phyloP scores from a whole-genome alignment of 1,140 invertebrate genomes.

The Euwallacea similis region DNA sequence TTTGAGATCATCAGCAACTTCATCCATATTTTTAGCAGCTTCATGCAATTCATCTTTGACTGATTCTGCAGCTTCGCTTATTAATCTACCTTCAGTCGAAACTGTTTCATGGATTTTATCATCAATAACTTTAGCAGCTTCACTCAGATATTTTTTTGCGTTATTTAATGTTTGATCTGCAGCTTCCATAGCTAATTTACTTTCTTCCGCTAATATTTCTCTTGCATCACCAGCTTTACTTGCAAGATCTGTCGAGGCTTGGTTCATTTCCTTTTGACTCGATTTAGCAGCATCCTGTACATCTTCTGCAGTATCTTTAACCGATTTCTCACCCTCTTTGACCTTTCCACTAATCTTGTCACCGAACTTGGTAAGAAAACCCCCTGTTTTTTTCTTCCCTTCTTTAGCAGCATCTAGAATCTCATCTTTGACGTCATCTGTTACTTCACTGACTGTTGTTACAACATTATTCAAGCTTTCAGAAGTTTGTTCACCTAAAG shows the following conservation, averaged over 20 bases:
- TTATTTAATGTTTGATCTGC: too few species aligned
- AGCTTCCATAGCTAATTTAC: too few species aligned
- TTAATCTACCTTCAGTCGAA: background rate
- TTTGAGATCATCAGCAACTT: background rate
- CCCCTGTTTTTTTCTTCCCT: constrained; percentile 23
- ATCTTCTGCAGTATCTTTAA: background rate
- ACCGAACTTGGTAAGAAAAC: constrained; percentile 32
- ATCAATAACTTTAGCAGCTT: too few species aligned
- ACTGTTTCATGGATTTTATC: background rate
- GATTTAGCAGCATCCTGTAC: background rate
- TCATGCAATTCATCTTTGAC: background rate
- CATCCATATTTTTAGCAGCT: background rate
- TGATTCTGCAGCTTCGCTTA: background rate
- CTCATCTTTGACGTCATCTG: background rate
- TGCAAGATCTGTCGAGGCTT: background rate
- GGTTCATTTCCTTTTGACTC: background rate
- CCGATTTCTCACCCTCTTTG: constrained; percentile 27
- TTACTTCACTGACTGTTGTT: background rate
- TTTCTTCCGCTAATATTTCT: too few species aligned
- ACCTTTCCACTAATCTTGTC: constrained; percentile 34
- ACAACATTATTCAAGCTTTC: background rate
- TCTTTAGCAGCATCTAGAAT: constrained; percentile 2
- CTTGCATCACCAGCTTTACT: too few species aligned
- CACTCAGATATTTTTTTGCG: too few species aligned
- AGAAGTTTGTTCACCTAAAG: background rate